Evolutionary conservation across 2,888 invertebrate species (phyloP).

Genomic region (Volucella bombylans): DNA sequence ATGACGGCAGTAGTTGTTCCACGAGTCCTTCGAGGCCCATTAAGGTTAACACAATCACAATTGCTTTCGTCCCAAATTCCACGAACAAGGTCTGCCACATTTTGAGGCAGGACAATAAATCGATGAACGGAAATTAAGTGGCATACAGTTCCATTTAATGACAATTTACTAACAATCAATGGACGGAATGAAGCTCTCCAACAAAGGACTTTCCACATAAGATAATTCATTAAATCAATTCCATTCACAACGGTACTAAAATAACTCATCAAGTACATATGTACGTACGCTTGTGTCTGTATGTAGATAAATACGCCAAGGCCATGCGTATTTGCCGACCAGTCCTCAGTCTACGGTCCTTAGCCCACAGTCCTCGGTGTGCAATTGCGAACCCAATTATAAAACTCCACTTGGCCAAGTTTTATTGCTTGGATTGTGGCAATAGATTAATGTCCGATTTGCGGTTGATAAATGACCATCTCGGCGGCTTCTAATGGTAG

Average conservation of each 20-base stretch:
- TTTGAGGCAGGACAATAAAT: conserved; percentile 27
- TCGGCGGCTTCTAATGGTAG: not conserved
- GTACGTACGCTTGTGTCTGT: not conserved
- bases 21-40: no score
- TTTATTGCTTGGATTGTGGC: conserved; percentile 44
- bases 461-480: conserved; percentile 47
- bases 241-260: conserved; percentile 37
- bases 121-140: conserved; percentile 42
- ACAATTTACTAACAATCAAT: conserved; percentile 33
- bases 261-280: conserved; percentile 25
- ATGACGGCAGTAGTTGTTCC: not conserved
- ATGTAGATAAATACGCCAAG: not conserved
- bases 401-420: conserved; percentile 37
- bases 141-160: conserved; percentile 17
- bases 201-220: no score
- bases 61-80: no score
- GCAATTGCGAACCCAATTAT: conserved; percentile 20
- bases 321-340: not conserved
- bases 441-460: conserved; percentile 58
- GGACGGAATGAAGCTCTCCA: not conserved
- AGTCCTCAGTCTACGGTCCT: not conserved
- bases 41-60: no score
- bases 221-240: conserved; percentile 45
- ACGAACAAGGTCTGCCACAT: conserved; percentile 11
- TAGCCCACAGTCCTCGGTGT: not conserved